Conservation (phyloP, 1,140 invertebrate genomes). For the Procambarus clarkii region DNA sequence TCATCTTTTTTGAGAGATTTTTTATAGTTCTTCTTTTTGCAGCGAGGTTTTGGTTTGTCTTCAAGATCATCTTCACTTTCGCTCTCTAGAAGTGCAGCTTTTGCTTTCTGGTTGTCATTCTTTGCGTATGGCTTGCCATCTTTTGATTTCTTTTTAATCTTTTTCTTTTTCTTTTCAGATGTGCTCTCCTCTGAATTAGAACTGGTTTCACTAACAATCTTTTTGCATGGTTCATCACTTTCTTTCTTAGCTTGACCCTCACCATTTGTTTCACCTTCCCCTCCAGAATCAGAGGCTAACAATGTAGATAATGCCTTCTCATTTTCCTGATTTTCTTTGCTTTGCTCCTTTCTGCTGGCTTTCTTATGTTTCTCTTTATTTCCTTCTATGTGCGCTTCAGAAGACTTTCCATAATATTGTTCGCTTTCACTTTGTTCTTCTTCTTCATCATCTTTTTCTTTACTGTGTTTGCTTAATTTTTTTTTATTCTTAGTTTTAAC, state of each 20-base stretch:
- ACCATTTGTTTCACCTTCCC: background rate
- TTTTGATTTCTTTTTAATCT: slow-evolving; percentile 24
- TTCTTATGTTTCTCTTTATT: background rate
- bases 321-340: slow-evolving; percentile 8
- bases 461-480: background rate
- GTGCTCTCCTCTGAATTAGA: background rate
- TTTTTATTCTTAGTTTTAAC: background rate
- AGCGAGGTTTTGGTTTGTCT: slow-evolving; percentile 45
- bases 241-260: slow-evolving; percentile 10
- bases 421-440: background rate
- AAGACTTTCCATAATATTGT: too few species aligned
- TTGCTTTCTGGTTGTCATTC: slow-evolving; percentile 53
- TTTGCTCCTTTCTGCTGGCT: background rate
- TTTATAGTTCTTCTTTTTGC: slow-evolving; percentile 50
- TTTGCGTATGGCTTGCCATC: background rate
- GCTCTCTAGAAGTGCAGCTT: slow-evolving; percentile 45
- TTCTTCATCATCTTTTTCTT: slow-evolving; percentile 31
- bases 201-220: slow-evolving; percentile 7
- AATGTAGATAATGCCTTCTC: background rate
- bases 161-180: slow-evolving; percentile 16
- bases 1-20: background rate
- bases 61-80: slow-evolving; percentile 57
- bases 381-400: too few species aligned
- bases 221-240: background rate
- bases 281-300: background rate